A percentile compares a stretch with the other conserved stretches of the same genome.
Conservation (phyloP, 2,888 invertebrate species). For the Sthenelais limicola region DNA sequence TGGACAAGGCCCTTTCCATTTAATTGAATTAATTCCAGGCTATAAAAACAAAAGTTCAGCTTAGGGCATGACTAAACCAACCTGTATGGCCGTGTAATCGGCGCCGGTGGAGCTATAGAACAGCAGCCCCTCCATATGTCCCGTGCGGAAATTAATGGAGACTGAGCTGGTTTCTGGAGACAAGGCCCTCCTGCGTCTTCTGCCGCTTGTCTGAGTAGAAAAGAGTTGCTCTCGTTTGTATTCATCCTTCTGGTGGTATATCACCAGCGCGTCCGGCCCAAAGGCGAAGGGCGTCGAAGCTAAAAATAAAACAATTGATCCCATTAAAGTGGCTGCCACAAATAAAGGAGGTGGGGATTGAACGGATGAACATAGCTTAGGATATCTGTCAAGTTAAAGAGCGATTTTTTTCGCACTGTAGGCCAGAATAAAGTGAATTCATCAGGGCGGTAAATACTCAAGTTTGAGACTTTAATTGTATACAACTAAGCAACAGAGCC, state of each 20-base stretch:
- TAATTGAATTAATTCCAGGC: too few relatives aligned
- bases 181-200: conserved; percentile 6
- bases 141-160: conserved; percentile 86
- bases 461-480: too few relatives aligned
- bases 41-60: too few relatives aligned
- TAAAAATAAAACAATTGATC: conserved; percentile 43
- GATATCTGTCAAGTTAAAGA: too few relatives aligned
- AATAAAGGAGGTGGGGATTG: too few relatives aligned
- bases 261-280: conserved; percentile 83
- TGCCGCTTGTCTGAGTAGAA: not conserved
- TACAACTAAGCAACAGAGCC: too few relatives aligned
- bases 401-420: too few relatives aligned
- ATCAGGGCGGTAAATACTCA: too few relatives aligned
- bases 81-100: conserved; percentile 33
- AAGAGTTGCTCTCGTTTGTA: conserved; percentile 88
- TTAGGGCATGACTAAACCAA: too few relatives aligned
- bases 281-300: conserved; percentile 87
- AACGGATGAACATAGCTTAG: too few relatives aligned
- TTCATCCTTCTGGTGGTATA: conserved; percentile 83
- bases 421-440: too few relatives aligned
- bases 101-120: conserved; percentile 77
- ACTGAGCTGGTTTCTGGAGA: conserved; percentile 77
- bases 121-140: conserved; percentile 84
- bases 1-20: too few relatives aligned
- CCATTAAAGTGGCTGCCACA: not conserved